These are phyloP conservation scores for Dinoponera quadriceps DNA, from an alignment of 1,140 invertebrate species.

Conservation along the genomic window DNA sequence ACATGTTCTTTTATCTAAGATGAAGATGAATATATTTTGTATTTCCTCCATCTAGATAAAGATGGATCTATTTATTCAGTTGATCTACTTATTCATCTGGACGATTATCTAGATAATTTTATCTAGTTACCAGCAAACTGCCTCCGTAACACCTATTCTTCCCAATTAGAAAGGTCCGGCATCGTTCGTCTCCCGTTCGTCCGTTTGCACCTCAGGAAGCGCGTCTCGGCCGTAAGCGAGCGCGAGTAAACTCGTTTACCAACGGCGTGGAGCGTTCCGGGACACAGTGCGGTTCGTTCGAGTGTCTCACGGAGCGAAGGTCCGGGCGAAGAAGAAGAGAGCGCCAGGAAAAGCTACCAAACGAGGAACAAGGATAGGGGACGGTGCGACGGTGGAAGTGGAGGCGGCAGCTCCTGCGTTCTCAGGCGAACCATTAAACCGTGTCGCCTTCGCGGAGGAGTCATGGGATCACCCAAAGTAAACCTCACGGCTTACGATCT, in stretches of 20 bases:
- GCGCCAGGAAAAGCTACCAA: conserved; percentile 4
- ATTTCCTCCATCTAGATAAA: too few relatives aligned
- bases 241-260: conserved; percentile 54
- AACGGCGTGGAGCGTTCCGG: conserved; percentile 27
- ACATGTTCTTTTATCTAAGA: too few relatives aligned
- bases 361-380: conserved; percentile 12
- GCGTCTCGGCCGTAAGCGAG: conserved; percentile 25
- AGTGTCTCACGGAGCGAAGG: conserved; percentile 43
- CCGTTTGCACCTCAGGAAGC: not conserved
- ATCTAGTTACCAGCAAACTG: too few relatives aligned
- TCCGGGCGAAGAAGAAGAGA: conserved; percentile 1
- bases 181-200: not conserved
- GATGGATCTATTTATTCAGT: too few relatives aligned
- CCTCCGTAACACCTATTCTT: too few relatives aligned
- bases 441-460: conserved; percentile 69
- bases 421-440: conserved; percentile 76
- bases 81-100: too few relatives aligned
- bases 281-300: conserved; percentile 26
- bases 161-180: too few relatives aligned
- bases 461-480: conserved; percentile 66
- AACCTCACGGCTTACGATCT: conserved; percentile 66
- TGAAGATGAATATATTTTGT: too few relatives aligned
- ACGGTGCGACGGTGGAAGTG: not conserved
- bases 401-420: conserved; percentile 42
- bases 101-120: too few relatives aligned